phyloP scores from a whole-genome alignment of 1,140 invertebrate species.

The Drosophila burlai region DNA sequence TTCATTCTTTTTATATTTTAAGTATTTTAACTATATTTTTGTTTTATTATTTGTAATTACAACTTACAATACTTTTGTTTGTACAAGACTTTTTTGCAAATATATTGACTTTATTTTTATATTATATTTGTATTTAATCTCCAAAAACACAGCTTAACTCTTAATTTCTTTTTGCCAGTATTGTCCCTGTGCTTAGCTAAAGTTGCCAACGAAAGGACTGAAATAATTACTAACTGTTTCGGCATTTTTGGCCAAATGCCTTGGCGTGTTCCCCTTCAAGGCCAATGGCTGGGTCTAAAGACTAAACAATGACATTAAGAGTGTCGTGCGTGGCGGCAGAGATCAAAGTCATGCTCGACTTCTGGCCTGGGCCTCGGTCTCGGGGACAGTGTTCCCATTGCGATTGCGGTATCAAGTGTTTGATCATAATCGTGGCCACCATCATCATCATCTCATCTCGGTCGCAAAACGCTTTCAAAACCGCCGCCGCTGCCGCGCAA shows the following conservation, averaged over 20 bases:
- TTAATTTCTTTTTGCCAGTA: background rate
- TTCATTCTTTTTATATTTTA: too few relatives aligned
- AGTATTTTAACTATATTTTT: too few relatives aligned
- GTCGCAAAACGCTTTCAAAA: conserved; percentile 67
- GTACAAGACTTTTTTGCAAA: too few relatives aligned
- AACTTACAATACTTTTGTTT: too few relatives aligned
- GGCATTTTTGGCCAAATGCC: conserved; percentile 33
- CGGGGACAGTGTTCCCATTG: conserved; percentile 34
- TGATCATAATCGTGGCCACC: conserved; percentile 76
- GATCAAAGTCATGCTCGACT: conserved; percentile 54
- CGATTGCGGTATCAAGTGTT: conserved; percentile 56
- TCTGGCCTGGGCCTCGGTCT: conserved; percentile 16
- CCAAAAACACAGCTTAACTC: too few relatives aligned
- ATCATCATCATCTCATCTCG: conserved; percentile 32
- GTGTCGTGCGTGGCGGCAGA: conserved; percentile 73
- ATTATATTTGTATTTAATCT: background rate
- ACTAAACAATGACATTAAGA: conserved; percentile 39
- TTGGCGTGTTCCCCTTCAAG: conserved; percentile 13
- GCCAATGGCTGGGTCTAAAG: conserved; percentile 26
- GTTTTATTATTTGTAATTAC: too few relatives aligned
- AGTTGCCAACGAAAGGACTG: background rate
- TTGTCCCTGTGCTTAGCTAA: background rate
- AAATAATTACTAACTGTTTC: conserved; percentile 31
- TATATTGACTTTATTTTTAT: background rate
- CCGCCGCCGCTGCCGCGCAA: conserved; percentile 65